phyloP scores from a whole-genome alignment of 92 coral and sea anemone species.

The Porites rus region DNA sequence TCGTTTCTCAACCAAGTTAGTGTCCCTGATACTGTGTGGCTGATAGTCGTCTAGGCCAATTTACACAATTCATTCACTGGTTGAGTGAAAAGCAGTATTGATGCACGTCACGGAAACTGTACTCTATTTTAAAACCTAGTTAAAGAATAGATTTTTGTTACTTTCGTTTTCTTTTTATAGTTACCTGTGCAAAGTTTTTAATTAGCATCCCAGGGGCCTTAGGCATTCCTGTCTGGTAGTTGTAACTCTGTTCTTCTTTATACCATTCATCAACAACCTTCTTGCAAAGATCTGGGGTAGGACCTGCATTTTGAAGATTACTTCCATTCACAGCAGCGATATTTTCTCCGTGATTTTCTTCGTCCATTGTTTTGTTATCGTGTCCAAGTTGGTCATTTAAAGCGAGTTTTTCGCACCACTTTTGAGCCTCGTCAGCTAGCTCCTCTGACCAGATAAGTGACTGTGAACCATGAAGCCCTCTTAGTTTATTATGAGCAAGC shows the following conservation, averaged over 20 bases:
- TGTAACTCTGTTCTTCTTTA: conserved; percentile 70
- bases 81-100: too few relatives aligned
- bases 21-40: too few relatives aligned
- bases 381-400: conserved; percentile 62
- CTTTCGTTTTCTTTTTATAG: too few relatives aligned
- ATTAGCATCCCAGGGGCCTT: conserved; percentile 59
- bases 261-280: conserved; percentile 79
- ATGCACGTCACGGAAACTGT: too few relatives aligned
- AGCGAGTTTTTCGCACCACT: conserved; percentile 87
- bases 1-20: too few relatives aligned
- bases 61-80: too few relatives aligned
- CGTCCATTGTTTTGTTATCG: conserved; percentile 62
- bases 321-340: conserved; percentile 73
- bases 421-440: conserved; percentile 72
- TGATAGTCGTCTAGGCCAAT: too few relatives aligned
- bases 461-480: conserved; percentile 76
- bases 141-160: too few relatives aligned
- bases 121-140: too few relatives aligned
- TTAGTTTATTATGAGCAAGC: conserved; percentile 73
- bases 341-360: conserved; percentile 83
- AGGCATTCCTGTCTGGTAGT: conserved; percentile 65
- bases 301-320: conserved; percentile 38
- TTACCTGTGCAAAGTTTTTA: conserved; percentile 86
- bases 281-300: conserved; percentile 39
- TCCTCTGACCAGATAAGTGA: conserved; percentile 80